Evolutionary conservation across 2,113 vertebrate species (phyloP).

Genomic region (Phodopus roborovskii): DNA sequence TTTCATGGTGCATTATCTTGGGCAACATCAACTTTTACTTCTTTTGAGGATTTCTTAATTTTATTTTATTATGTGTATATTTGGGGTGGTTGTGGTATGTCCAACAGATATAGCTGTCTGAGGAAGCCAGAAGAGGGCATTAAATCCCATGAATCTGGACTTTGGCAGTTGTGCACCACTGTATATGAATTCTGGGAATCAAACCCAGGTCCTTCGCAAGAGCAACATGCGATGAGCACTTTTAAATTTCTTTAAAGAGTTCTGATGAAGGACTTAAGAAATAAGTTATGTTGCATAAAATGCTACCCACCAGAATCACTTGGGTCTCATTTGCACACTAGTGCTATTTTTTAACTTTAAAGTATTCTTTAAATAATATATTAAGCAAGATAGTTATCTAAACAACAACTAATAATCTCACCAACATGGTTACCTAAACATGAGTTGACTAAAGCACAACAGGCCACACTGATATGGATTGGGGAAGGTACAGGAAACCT

Average conservation of each 20-base stretch:
- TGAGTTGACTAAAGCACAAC: not conserved
- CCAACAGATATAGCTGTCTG: not conserved
- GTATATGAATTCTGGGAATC: too few species aligned
- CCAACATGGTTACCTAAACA: not conserved
- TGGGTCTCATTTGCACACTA: not conserved
- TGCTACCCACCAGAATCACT: not conserved
- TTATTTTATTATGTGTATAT: not conserved
- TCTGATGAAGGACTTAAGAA: not conserved
- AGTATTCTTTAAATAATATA: not conserved
- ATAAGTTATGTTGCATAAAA: not conserved
- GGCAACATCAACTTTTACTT: not conserved
- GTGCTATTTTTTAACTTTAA: not conserved
- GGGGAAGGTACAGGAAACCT: not conserved
- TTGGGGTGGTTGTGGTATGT: too few species aligned
- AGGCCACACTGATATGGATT: not conserved
- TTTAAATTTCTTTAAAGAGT: not conserved
- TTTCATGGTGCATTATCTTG: not conserved
- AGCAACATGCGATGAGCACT: not conserved
- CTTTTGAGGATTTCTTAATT: not conserved
- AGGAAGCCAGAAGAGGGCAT: not conserved
- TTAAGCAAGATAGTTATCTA: not conserved
- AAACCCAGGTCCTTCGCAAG: not conserved
- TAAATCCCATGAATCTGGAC: too few species aligned
- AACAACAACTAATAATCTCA: not conserved
- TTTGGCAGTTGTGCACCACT: not conserved